Percentiles rank a stretch among this genome's conserved stretches.
Evolutionary conservation across 1,140 invertebrate species (phyloP).

Genomic region (Steinernema khuongi): DNA sequence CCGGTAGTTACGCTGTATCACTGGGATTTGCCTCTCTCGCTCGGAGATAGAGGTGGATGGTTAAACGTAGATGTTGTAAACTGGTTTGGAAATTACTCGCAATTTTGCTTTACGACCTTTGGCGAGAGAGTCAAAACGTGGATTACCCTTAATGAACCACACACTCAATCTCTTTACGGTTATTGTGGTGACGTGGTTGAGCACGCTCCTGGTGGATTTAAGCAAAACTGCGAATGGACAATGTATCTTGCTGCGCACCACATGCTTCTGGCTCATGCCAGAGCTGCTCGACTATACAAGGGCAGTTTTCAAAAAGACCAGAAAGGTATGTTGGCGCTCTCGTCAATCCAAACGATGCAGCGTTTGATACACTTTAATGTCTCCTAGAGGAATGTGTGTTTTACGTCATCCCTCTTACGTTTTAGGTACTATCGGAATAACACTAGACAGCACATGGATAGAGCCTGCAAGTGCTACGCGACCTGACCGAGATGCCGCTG

Average conservation of each 20-base stretch:
- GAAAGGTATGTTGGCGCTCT: too few relatives aligned
- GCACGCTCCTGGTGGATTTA: not conserved
- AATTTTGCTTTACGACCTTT: slow-evolving; percentile 58
- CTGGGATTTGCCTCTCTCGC: slow-evolving; percentile 61
- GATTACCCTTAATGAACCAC: not conserved
- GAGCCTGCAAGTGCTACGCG: not conserved
- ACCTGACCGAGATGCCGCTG: not conserved
- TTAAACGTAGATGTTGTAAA: slow-evolving; percentile 61
- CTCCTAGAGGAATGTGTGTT: too few relatives aligned
- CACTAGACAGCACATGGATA: not conserved
- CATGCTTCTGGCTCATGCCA: not conserved
- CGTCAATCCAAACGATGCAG: too few relatives aligned
- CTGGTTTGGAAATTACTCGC: slow-evolving; percentile 63
- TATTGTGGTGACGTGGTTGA: not conserved
- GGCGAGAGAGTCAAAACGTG: slow-evolving; percentile 37
- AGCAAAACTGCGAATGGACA: not conserved
- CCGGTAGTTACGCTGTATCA: slow-evolving; percentile 66
- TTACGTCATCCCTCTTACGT: too few relatives aligned
- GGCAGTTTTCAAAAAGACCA: not conserved
- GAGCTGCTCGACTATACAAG: not conserved
- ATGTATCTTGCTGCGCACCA: not conserved
- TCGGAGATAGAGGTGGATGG: slow-evolving; percentile 63
- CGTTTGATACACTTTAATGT: too few relatives aligned
- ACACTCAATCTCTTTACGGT: not conserved
- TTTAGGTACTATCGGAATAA: slow-evolving; percentile 1